These are phyloP conservation scores for Apeltes quadracus DNA, from an alignment of 2,113 vertebrate species.

Conservation along the genomic window DNA sequence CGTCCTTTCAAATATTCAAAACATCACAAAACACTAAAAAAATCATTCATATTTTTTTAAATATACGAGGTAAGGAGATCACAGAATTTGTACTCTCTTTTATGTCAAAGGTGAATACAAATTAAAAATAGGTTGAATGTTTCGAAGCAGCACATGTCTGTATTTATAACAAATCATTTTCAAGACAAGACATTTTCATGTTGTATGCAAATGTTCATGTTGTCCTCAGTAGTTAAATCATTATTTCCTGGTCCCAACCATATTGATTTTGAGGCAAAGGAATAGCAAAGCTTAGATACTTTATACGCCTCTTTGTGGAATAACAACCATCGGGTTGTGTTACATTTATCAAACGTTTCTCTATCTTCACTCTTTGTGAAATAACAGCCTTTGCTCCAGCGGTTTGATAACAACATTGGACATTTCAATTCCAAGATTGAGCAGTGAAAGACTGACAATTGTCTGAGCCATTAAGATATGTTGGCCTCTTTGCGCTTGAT, in stretches of 20 bases:
- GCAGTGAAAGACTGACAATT: slow-evolving; percentile 5
- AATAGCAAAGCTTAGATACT: neutral
- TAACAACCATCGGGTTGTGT: neutral
- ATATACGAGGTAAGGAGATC: neutral
- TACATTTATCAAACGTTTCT: neutral
- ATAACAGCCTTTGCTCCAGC: neutral
- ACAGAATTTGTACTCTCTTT: slow-evolving; percentile 9
- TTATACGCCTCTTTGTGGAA: neutral
- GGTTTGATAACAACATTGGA: neutral
- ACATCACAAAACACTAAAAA: neutral
- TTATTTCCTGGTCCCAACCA: neutral
- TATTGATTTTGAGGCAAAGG: neutral
- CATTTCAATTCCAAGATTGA: neutral
- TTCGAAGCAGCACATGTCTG: neutral
- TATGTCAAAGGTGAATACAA: neutral
- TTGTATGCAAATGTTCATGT: neutral
- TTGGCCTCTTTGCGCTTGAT: slow-evolving; percentile 1
- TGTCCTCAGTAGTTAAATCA: neutral
- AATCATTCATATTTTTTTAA: neutral
- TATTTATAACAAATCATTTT: slow-evolving; percentile 11
- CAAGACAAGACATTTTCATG: neutral
- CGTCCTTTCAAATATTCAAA: neutral
- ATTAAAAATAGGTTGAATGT: neutral
- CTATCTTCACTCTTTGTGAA: slow-evolving; percentile 2
- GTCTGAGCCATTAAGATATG: slow-evolving; percentile 18